Percentiles rank a stretch among this genome's conserved stretches.
Evolutionary conservation across 2,113 vertebrate genomes (phyloP).

Genomic region (Connochaetes taurinus): DNA sequence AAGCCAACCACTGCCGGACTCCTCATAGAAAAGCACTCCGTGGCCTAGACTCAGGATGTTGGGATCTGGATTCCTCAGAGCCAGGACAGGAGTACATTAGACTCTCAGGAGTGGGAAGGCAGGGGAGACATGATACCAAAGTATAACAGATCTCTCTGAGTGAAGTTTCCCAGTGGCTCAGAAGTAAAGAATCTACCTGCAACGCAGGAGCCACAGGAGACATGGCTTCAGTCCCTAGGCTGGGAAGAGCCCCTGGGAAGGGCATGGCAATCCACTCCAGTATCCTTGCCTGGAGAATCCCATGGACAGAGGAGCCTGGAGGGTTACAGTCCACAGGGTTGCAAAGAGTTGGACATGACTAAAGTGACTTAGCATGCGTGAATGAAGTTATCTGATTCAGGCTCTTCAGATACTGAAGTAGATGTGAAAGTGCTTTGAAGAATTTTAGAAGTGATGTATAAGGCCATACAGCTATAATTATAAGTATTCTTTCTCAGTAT

Average conservation of each 20-base stretch:
- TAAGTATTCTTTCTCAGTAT: conserved; percentile 2
- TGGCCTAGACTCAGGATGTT: not conserved
- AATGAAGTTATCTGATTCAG: not conserved
- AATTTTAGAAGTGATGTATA: not conserved
- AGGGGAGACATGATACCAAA: not conserved
- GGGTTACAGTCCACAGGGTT: not conserved
- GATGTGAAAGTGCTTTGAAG: not conserved
- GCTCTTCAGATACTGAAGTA: not conserved
- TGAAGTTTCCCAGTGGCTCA: not conserved
- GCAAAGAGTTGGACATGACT: not conserved
- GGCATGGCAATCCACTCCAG: not conserved
- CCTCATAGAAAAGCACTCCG: not conserved
- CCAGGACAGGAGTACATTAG: not conserved
- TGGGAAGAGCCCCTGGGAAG: not conserved
- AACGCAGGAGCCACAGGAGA: not conserved
- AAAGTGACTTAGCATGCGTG: not conserved
- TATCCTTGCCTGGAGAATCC: not conserved
- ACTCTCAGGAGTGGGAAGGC: not conserved
- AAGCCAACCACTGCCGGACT: not conserved
- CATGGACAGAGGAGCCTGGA: not conserved
- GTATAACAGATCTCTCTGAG: not conserved
- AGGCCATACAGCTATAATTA: not conserved
- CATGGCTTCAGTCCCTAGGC: not conserved
- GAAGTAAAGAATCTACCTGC: not conserved
- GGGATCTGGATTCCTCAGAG: not conserved